phyloP scores from a whole-genome alignment of 2,113 vertebrate species.

The Tachuris rubrigastra region DNA sequence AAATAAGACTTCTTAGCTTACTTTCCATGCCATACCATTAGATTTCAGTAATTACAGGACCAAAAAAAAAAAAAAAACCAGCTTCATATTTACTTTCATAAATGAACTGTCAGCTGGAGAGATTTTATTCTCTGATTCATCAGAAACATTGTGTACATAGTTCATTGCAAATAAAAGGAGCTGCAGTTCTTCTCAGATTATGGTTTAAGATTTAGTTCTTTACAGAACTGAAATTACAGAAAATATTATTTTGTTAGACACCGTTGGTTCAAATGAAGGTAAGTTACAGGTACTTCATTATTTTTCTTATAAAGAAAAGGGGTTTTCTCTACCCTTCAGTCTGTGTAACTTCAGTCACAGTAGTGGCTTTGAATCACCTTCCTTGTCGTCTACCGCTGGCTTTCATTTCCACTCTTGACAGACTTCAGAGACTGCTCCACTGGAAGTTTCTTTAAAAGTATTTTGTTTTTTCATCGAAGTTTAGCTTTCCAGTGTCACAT shows the following conservation, averaged over 20 bases:
- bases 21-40: background rate
- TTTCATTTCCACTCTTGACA: constrained; percentile 33
- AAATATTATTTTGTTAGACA: background rate
- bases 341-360: background rate
- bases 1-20: constrained; percentile 2
- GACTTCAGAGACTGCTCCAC: constrained; percentile 12
- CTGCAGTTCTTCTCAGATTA: background rate
- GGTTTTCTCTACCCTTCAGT: background rate
- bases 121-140: background rate
- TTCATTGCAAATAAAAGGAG: background rate
- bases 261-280: background rate
- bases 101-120: background rate
- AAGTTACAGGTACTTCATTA: background rate
- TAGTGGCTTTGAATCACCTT: background rate
- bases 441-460: constrained; percentile 23
- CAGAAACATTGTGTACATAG: background rate
- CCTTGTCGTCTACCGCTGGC: background rate
- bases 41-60: background rate
- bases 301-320: background rate
- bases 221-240: background rate
- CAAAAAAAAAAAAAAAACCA: background rate
- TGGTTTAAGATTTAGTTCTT: background rate
- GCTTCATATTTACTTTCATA: constrained; percentile 13
- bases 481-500: background rate
- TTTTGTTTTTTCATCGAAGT: background rate